phyloP scores from a whole-genome alignment of 2,888 invertebrate genomes.

The Cheiracanthium punctorium region DNA sequence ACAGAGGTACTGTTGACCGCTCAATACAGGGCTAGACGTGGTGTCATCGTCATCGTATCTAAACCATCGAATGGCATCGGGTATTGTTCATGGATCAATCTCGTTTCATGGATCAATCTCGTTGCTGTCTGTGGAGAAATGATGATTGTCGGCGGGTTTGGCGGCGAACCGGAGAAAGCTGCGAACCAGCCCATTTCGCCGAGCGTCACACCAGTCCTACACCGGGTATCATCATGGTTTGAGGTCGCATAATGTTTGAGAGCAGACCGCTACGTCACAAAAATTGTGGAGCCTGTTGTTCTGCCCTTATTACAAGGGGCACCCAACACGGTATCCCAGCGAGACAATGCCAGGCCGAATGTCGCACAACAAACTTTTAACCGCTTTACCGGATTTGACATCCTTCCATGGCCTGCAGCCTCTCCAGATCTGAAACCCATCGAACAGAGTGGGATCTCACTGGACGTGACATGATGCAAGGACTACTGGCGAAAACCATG shows the following conservation, averaged over 20 bases:
- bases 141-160: neutral
- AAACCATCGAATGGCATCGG: neutral
- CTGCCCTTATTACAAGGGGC: too few relatives aligned
- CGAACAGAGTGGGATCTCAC: neutral
- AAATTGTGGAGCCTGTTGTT: too few relatives aligned
- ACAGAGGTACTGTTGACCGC: too few relatives aligned
- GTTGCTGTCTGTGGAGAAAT: neutral
- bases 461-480: neutral
- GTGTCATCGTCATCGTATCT: neutral
- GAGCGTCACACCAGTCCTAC: neutral
- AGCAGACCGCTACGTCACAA: too few relatives aligned
- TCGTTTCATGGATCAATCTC: too few relatives aligned
- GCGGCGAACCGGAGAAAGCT: neutral
- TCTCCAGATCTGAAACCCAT: neutral
- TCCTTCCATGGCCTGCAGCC: too few relatives aligned
- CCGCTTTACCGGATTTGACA: neutral
- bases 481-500: neutral
- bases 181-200: neutral
- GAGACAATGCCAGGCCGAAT: too few relatives aligned
- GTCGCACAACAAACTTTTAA: neutral
- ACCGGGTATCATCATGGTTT: conserved; percentile 1
- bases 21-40: neutral
- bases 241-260: neutral
- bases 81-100: neutral
- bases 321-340: neutral